Conservation (phyloP, 2,888 invertebrate genomes). For the Eupithecia dodoneata region DNA sequence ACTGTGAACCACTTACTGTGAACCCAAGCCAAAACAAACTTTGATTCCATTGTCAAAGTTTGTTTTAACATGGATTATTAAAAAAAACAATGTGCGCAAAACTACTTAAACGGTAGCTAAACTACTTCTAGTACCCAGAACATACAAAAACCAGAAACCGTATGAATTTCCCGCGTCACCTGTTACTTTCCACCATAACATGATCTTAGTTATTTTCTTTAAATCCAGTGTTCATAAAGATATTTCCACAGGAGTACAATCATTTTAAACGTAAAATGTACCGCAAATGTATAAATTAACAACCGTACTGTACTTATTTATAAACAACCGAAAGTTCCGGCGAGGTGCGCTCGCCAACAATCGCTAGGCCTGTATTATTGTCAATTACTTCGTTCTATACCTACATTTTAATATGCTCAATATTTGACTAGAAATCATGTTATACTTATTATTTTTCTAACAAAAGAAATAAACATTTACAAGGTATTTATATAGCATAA, state of each 20-base stretch:
- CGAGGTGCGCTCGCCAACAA: conserved; percentile 47
- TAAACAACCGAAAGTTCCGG: conserved; percentile 62
- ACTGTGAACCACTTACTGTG: not conserved
- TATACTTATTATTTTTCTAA: conserved; percentile 80
- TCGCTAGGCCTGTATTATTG: conserved; percentile 81
- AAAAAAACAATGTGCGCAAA: not conserved
- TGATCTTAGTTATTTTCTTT: not conserved
- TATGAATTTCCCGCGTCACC: not conserved
- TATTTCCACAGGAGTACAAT: conserved; percentile 66
- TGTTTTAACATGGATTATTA: not conserved
- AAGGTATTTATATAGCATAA: conserved; percentile 75
- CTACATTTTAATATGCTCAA: conserved; percentile 83
- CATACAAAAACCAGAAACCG: not conserved
- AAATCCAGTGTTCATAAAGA: conserved; percentile 35
- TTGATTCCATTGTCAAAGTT: not conserved
- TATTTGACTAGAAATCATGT: conserved; percentile 85
- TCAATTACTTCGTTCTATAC: conserved; percentile 80
- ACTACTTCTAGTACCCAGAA: not conserved
- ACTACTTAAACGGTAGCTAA: not conserved
- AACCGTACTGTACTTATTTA: conserved; percentile 71
- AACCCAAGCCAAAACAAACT: not conserved
- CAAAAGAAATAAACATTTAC: conserved; percentile 80
- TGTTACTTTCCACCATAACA: not conserved
- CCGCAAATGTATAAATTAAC: conserved; percentile 58
- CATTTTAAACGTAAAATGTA: conserved; percentile 65